Evolutionary conservation across 2,888 invertebrate genomes (phyloP).

Genomic region (Sphecodes monilicornis): DNA sequence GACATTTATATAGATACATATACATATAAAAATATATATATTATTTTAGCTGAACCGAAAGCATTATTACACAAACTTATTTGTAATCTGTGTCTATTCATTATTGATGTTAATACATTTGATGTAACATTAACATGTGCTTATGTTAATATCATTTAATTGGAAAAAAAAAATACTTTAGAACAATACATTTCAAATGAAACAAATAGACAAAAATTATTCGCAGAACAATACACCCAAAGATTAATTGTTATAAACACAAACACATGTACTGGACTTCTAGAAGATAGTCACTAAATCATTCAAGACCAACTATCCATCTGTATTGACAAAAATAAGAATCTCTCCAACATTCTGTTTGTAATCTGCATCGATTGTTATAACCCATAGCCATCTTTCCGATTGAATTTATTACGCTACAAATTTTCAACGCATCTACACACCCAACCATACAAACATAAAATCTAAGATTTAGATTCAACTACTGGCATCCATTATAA

Average conservation of each 20-base stretch:
- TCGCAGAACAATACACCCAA: background rate
- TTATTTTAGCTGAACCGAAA: constrained; percentile 6
- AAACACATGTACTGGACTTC: constrained; percentile 56
- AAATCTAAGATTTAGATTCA: background rate
- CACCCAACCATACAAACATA: background rate
- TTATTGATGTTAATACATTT: constrained; percentile 12
- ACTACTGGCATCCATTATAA: background rate
- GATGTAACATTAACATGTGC: constrained; percentile 32
- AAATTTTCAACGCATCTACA: background rate
- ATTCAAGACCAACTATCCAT: background rate
- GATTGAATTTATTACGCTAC: background rate
- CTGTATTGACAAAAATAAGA: background rate
- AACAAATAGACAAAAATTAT: constrained; percentile 2
- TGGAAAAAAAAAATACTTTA: background rate
- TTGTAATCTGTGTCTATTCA: background rate
- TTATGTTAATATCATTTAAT: constrained; percentile 30
- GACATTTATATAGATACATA: background rate
- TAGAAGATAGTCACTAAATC: constrained; percentile 3
- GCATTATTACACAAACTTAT: constrained; percentile 6
- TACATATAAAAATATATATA: constrained; percentile 7
- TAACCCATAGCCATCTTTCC: background rate
- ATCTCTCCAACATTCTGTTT: background rate
- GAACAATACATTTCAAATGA: background rate
- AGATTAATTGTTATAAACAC: constrained; percentile 15
- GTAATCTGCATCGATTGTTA: background rate